A percentile compares a stretch with the other conserved stretches of the same genome.
Conservation (phyloP, 2,888 invertebrate species). For the Catocala fraxini region DNA sequence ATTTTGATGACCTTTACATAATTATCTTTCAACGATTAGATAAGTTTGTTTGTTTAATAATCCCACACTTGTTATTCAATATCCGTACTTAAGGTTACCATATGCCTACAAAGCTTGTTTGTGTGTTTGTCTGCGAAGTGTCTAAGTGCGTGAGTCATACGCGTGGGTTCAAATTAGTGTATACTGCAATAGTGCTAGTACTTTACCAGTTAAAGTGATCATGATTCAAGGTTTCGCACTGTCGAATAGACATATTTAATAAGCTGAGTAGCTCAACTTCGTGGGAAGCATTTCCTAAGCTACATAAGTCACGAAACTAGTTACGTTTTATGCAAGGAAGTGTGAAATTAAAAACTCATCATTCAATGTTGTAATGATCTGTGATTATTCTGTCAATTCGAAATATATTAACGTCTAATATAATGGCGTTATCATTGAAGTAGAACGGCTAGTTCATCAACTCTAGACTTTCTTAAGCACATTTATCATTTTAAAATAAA, state of each 20-base stretch:
- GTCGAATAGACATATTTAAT: slow-evolving; percentile 31
- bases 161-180: slow-evolving; percentile 67
- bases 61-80: slow-evolving; percentile 37
- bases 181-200: slow-evolving; percentile 46
- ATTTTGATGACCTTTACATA: background rate
- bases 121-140: slow-evolving; percentile 73
- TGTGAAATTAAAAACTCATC: slow-evolving; percentile 15
- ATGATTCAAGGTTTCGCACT: slow-evolving; percentile 52
- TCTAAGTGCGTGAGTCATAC: slow-evolving; percentile 75
- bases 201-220: slow-evolving; percentile 40
- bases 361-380: slow-evolving; percentile 5
- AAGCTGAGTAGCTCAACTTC: slow-evolving; percentile 23
- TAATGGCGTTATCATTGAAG: background rate
- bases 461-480: slow-evolving; percentile 1
- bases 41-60: slow-evolving; percentile 32
- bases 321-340: slow-evolving; percentile 10
- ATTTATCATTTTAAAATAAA: slow-evolving; percentile 6
- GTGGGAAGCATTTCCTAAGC: slow-evolving; percentile 41
- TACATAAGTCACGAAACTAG: slow-evolving; percentile 12
- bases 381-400: slow-evolving; percentile 15
- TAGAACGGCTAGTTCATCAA: background rate
- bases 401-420: slow-evolving; percentile 3
- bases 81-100: slow-evolving; percentile 43
- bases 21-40: slow-evolving; percentile 12
- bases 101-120: slow-evolving; percentile 53